Percentiles rank a stretch among this genome's conserved stretches.
phyloP scores from a whole-genome alignment of 2,113 vertebrate genomes.

The Alligator mississippiensis region DNA sequence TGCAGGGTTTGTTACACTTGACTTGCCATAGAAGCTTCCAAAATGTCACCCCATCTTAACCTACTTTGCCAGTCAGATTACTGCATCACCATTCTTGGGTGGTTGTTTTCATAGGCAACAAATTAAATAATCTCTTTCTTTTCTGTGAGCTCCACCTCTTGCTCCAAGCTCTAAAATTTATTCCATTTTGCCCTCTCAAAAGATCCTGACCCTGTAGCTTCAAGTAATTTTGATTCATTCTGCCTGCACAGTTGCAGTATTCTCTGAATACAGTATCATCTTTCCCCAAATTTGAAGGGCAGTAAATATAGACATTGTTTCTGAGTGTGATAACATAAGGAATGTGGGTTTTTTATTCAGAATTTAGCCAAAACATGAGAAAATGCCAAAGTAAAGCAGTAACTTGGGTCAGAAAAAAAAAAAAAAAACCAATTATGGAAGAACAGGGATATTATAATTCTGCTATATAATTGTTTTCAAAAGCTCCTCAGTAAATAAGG shows the following conservation, averaged over 20 bases:
- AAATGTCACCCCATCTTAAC: background rate
- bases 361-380: background rate
- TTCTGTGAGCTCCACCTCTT: background rate
- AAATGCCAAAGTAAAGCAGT: background rate
- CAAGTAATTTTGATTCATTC: background rate
- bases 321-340: background rate
- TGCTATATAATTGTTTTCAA: background rate
- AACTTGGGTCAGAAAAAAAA: background rate
- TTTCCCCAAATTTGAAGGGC: background rate
- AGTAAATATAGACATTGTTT: background rate
- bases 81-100: background rate
- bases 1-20: background rate
- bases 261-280: background rate
- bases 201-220: background rate
- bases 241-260: background rate
- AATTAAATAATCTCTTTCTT: background rate
- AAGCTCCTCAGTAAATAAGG: background rate
- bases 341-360: rapidly evolving
- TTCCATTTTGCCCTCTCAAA: background rate
- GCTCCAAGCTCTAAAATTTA: background rate
- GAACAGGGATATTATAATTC: background rate
- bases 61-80: background rate
- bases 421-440: background rate
- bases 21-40: background rate
- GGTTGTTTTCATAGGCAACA: background rate